These are phyloP conservation scores for Cebus imitator DNA, from an alignment of 2,113 vertebrate species.

Conservation along the genomic window DNA sequence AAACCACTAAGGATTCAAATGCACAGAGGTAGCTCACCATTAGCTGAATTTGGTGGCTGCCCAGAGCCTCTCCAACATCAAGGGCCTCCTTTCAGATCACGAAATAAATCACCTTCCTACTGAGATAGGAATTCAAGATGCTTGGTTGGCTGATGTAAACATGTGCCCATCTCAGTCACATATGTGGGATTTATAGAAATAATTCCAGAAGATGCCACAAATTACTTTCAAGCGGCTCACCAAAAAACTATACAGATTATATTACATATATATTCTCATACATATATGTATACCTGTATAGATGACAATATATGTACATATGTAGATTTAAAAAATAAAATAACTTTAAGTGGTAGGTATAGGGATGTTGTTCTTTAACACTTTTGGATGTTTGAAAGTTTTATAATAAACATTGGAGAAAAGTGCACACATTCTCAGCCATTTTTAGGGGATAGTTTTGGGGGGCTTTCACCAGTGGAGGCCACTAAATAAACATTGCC, in stretches of 20 bases:
- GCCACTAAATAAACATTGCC: background rate
- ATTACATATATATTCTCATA: background rate
- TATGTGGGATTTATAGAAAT: background rate
- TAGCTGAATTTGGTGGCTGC: background rate
- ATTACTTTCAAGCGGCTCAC: constrained; percentile 12
- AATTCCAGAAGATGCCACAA: background rate
- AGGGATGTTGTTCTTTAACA: background rate
- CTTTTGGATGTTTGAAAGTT: background rate
- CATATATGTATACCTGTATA: background rate
- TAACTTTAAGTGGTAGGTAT: too few relatives aligned
- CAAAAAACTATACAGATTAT: background rate
- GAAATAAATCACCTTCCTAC: background rate
- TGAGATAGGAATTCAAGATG: background rate
- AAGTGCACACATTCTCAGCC: background rate
- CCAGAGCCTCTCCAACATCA: background rate
- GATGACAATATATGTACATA: background rate
- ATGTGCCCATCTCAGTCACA: background rate
- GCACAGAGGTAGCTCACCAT: background rate
- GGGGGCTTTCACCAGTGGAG: background rate
- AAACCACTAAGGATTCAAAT: background rate
- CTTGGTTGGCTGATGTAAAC: background rate
- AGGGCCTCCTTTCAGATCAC: background rate
- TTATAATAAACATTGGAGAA: background rate
- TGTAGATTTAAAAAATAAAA: background rate
- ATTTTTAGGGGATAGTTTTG: background rate